Evolutionary conservation across 2,113 vertebrate genomes (phyloP).

Genomic region (Syrmaticus mikado): DNA sequence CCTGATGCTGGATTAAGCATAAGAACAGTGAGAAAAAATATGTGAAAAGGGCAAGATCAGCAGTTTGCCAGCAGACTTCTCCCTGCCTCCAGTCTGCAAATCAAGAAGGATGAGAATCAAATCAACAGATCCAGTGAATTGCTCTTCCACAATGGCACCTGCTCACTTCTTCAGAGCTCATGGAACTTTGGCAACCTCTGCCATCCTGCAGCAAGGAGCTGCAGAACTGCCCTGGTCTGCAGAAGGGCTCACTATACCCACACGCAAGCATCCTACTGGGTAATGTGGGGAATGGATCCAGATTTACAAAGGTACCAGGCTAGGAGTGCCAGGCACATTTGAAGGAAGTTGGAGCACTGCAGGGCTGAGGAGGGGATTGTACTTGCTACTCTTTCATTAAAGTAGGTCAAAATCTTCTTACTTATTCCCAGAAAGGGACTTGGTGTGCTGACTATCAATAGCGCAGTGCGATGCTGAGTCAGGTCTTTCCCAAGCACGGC

Average conservation of each 20-base stretch:
- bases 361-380: background rate
- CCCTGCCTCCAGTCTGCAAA: background rate
- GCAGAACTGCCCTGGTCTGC: background rate
- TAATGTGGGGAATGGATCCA: rapidly evolving
- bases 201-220: background rate
- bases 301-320: background rate
- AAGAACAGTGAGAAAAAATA: background rate
- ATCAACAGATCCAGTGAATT: background rate
- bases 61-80: background rate
- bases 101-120: background rate
- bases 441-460: conserved; percentile 13
- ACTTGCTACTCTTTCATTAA: background rate
- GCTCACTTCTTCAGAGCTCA: background rate
- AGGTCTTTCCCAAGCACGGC: background rate
- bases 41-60: background rate
- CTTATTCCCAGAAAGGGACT: conserved; percentile 40
- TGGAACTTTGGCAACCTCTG: background rate
- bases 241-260: background rate
- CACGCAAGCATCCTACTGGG: rapidly evolving
- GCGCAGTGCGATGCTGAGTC: background rate
- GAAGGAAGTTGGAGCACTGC: background rate
- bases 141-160: background rate
- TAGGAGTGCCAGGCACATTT: background rate
- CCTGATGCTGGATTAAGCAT: background rate
- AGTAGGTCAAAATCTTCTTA: conserved; percentile 49